Evolutionary conservation across 2,113 vertebrate species (phyloP).

Genomic region (Himantopus leucocephalus): DNA sequence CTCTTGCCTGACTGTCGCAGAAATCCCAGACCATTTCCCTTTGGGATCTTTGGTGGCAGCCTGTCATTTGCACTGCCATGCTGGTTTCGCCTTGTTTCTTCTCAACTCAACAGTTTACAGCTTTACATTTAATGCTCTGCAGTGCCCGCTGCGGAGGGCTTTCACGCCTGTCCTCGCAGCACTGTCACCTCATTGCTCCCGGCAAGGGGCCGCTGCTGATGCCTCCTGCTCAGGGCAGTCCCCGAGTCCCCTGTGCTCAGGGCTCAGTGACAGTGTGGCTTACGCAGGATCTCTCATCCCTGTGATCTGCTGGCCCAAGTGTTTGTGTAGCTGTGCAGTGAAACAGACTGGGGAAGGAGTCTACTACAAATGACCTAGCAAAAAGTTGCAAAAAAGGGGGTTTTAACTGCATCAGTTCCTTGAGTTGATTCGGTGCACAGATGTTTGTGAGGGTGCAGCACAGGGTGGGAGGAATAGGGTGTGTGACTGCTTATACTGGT

Average conservation of each 20-base stretch:
- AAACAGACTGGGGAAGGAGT: not conserved
- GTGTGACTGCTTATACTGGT: not conserved
- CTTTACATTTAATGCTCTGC: not conserved
- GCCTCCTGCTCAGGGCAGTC: not conserved
- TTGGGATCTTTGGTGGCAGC: not conserved
- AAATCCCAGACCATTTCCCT: not conserved
- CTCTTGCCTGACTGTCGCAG: not conserved
- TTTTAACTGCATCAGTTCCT: not conserved
- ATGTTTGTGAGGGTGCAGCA: not conserved
- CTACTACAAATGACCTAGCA: not conserved
- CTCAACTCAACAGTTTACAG: not conserved
- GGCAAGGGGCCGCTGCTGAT: not conserved
- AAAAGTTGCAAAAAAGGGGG: not conserved
- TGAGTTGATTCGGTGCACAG: not conserved
- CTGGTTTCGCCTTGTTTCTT: not conserved
- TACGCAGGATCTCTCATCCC: not conserved
- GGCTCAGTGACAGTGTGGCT: not conserved
- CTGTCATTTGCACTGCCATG: not conserved
- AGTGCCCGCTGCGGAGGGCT: not conserved
- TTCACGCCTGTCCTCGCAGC: fast-evolving
- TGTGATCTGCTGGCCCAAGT: not conserved
- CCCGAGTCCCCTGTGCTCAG: fast-evolving
- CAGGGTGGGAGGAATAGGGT: not conserved
- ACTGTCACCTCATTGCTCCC: not conserved
- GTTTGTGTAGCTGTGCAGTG: not conserved